phyloP scores from a whole-genome alignment of 2,888 invertebrate genomes.

The Aphidius colemani region DNA sequence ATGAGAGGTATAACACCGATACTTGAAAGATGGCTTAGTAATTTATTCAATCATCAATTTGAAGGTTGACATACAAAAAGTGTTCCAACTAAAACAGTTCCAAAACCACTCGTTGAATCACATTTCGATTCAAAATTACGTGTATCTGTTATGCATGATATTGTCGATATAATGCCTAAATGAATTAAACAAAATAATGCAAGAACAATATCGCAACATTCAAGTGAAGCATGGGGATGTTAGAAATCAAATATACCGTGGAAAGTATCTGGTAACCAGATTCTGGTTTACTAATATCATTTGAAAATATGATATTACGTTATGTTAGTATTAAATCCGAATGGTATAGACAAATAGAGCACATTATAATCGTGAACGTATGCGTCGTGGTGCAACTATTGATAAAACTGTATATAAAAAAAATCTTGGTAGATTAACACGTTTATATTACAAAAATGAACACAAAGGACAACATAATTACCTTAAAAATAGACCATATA shows the following conservation, averaged over 20 bases:
- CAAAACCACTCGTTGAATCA: conserved; percentile 98
- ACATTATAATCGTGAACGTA: conserved; percentile 98
- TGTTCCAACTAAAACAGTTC: conserved; percentile 99
- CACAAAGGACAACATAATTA: conserved; percentile 99
- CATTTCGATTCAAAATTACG: conserved; percentile 99
- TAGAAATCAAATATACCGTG: conserved; percentile 99
- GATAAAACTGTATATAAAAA: conserved; percentile 99
- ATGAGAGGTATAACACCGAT: conserved; percentile 98
- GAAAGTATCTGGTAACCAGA: conserved; percentile 99
- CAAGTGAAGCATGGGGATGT: conserved; percentile 99
- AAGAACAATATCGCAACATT: conserved; percentile 95
- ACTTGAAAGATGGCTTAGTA: conserved; percentile 98
- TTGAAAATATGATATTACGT: conserved; percentile 99
- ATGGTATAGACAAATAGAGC: conserved; percentile 99
- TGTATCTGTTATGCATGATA: conserved; percentile 96
- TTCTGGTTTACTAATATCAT: conserved; percentile 98
- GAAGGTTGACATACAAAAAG: conserved; percentile 99
- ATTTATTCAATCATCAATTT: conserved; percentile 95
- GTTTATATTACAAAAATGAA: conserved; percentile 96
- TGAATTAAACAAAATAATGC: conserved; percentile 99
- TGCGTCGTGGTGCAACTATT: conserved; percentile 98
- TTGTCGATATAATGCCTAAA: conserved; percentile 99
- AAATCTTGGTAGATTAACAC: conserved; percentile 96
- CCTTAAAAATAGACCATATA: conserved; percentile 98
- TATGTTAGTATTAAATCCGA: conserved; percentile 99